Percentiles rank a stretch among this genome's conserved stretches.
These are phyloP conservation scores for Drosophila kanapiae DNA, from an alignment of 1,140 invertebrate genomes.

Conservation along the genomic window DNA sequence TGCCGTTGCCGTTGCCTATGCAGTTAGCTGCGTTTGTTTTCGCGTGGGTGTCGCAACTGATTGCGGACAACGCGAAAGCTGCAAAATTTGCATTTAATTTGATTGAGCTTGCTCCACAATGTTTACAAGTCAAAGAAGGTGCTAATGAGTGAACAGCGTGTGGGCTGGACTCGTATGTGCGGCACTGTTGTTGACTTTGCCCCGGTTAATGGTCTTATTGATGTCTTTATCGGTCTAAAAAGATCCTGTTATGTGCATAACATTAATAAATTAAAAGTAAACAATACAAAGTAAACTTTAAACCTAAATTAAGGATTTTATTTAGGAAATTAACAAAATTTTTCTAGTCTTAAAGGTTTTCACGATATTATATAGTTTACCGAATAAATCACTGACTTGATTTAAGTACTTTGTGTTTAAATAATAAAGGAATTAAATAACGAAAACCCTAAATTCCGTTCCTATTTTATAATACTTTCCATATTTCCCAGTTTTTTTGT, in stretches of 20 bases:
- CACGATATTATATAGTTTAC: too few relatives aligned
- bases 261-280: not conserved
- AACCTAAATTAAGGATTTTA: not conserved
- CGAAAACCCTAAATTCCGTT: not conserved
- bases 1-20: slow-evolving; percentile 5
- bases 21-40: slow-evolving; percentile 13
- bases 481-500: not conserved
- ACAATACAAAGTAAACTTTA: not conserved
- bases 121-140: slow-evolving; percentile 48
- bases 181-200: not conserved
- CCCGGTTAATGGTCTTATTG: not conserved
- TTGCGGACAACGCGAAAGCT: slow-evolving; percentile 64
- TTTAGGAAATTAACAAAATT: not conserved
- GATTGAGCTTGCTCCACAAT: slow-evolving; percentile 40
- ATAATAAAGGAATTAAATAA: not conserved
- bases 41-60: slow-evolving; percentile 60
- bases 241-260: not conserved
- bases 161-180: not conserved
- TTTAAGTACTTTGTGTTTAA: too few relatives aligned
- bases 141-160: slow-evolving; percentile 61
- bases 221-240: slow-evolving; percentile 8
- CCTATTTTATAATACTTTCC: not conserved
- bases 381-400: too few relatives aligned
- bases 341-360: not conserved
- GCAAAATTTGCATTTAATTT: slow-evolving; percentile 76